A percentile compares a stretch with the other conserved stretches of the same genome.
phyloP scores from a whole-genome alignment of 2,113 vertebrate species.

The Fregata magnificens region DNA sequence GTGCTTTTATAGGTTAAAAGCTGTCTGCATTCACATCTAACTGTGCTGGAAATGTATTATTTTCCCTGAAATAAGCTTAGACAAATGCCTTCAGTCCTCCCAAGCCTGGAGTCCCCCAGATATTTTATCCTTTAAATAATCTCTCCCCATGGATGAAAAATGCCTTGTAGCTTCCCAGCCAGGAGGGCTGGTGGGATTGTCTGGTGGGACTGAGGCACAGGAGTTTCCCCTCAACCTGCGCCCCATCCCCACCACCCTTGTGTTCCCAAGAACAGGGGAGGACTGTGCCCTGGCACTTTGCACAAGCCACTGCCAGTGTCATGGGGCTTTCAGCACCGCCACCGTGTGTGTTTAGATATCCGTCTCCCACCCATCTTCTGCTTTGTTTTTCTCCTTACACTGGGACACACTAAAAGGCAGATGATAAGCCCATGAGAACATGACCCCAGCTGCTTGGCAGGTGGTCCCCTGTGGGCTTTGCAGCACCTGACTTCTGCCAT shows the following conservation, averaged over 20 bases:
- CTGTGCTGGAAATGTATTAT: background rate
- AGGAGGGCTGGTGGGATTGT: background rate
- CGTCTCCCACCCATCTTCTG: background rate
- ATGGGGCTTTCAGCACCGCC: background rate
- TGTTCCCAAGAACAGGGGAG: background rate
- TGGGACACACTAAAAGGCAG: background rate
- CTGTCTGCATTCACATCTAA: background rate
- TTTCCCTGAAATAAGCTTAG: slow-evolving; percentile 6
- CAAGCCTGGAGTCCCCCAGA: background rate
- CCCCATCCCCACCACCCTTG: background rate
- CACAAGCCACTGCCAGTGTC: background rate
- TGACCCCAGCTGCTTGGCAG: background rate
- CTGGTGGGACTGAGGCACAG: background rate
- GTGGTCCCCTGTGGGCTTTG: background rate
- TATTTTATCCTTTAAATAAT: background rate
- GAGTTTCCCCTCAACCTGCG: background rate
- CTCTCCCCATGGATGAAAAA: background rate
- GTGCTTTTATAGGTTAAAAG: slow-evolving; percentile 8
- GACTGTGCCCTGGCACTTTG: background rate
- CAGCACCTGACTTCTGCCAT: background rate
- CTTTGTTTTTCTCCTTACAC: background rate
- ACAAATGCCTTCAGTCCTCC: background rate
- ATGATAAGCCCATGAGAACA: background rate
- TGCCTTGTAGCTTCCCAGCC: background rate
- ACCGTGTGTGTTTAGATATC: background rate